Conservation (phyloP, 2,888 invertebrate genomes). For the Beris morrisii region DNA sequence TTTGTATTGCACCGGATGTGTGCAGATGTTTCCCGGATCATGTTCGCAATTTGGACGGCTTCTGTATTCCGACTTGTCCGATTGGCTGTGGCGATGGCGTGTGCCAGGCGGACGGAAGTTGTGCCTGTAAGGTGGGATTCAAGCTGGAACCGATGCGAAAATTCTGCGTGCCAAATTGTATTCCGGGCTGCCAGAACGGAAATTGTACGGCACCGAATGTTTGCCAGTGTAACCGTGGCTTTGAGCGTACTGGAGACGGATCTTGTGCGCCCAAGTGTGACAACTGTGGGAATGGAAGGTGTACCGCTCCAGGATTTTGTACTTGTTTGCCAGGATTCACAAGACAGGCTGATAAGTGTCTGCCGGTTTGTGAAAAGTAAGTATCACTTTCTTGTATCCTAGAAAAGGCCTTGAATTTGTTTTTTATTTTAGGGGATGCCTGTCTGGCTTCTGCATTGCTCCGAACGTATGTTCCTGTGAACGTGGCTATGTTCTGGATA, state of each 20-base stretch:
- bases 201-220: constrained; percentile 56
- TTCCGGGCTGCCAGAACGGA: constrained; percentile 54
- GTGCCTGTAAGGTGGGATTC: constrained; percentile 61
- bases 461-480: constrained; percentile 54
- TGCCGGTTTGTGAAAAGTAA: constrained; percentile 52
- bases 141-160: constrained; percentile 55
- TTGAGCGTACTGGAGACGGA: constrained; percentile 46
- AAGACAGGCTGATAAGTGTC: constrained; percentile 48
- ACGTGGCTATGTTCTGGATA: constrained; percentile 47
- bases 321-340: constrained; percentile 61
- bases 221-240: constrained; percentile 53
- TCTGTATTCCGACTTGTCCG: constrained; percentile 69
- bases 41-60: constrained; percentile 59
- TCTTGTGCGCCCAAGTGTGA: constrained; percentile 43
- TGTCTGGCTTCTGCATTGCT: constrained; percentile 54
- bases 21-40: constrained; percentile 60
- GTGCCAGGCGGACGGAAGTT: constrained; percentile 63
- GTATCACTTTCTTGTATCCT: constrained; percentile 18
- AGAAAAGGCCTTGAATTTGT: neutral
- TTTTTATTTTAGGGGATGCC: constrained; percentile 48
- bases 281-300: constrained; percentile 59
- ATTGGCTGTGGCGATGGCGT: constrained; percentile 69
- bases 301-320: constrained; percentile 64
- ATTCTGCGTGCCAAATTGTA: constrained; percentile 62
- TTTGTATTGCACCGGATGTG: constrained; percentile 57